These are phyloP conservation scores for Plutella xylostella DNA, from an alignment of 2,888 invertebrate genomes.

Conservation along the genomic window DNA sequence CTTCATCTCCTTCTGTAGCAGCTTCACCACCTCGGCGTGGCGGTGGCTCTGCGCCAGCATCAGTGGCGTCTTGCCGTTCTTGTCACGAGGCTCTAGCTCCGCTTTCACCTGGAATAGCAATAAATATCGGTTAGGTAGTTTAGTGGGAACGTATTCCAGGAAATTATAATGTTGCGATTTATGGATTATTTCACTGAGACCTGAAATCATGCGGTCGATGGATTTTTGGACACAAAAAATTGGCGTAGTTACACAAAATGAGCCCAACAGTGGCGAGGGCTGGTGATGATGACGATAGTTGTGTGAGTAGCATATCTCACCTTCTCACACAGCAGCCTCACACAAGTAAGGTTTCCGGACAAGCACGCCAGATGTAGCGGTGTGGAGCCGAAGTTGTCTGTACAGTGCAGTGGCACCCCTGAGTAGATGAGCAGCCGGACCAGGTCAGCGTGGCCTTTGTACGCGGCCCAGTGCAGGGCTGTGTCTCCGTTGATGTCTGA, in stretches of 20 bases:
- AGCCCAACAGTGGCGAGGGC: no score
- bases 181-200: no score
- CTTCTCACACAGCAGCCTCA: constrained; percentile 89
- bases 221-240: no score
- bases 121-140: no score
- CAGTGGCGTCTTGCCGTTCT: constrained; percentile 92
- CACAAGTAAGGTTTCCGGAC: constrained; percentile 88
- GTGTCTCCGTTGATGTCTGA: constrained; percentile 95
- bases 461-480: constrained; percentile 94
- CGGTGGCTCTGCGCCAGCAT: constrained; percentile 91
- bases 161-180: no score
- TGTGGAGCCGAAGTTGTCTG: constrained; percentile 93
- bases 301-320: constrained; percentile 26
- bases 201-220: no score
- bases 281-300: no score
- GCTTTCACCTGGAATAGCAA: constrained; percentile 77
- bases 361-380: constrained; percentile 91
- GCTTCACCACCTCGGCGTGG: constrained; percentile 85
- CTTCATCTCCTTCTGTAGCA: constrained; percentile 85
- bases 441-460: constrained; percentile 91
- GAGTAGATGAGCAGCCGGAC: constrained; percentile 91
- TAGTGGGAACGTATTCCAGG: no score
- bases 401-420: constrained; percentile 89
- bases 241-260: no score
- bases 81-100: constrained; percentile 87